Evolutionary conservation across 2,797 vertebrate genomes (phyloP), one percentile per base, ranked within the genome.

Genomic region (Sebastes hubbsi): DNA sequence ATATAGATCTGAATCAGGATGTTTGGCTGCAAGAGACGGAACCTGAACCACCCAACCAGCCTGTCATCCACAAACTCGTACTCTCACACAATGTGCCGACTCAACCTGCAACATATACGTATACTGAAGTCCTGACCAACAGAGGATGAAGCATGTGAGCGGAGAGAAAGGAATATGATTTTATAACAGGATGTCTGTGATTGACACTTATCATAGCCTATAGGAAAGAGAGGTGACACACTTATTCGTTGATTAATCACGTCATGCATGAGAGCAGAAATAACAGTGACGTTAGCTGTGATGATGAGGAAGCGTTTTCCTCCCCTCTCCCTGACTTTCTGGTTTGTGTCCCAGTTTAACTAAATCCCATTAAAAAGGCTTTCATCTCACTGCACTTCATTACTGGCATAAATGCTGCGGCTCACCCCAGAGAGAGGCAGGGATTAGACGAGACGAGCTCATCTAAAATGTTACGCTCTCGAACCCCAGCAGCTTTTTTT

Each of bases 321-420:
- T 78, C 87, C 79, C 58, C 69, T 83, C 88, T 86, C 75, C 46
- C 36, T 36, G 91, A 88, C 91, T 92, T 90, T 91, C 85, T 92
- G 88, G 89, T 92, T 93, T 91, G 91, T 89, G 92, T 93, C 94
- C 94, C 92, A 92, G 91, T 93, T 94, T 91, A 90, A 94, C 91
- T 85, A 94, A 94, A 95, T 95, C 94, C 94, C 89, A 94, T 95
- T 95, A 95, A 94, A 95, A 94, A 83, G 84, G 81, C 93, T 95
- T 95, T 95, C 94, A 95, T 95, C 92, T 94, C 90, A 90, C 87
- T 92, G 91, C 92, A 91, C 93, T 94, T 95, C 92, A 95, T 95
- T 95, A 95, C 90, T 78, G 82, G 78, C 91, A 92, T 91, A 94
- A 93, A 93, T 32, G 90, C 87, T 61, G 72, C 38, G 38, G 92